Evolutionary conservation across 1,140 invertebrate species (phyloP), one percentile per base, ranked within the genome.

Genomic region (Panagrolaimus sp.): DNA sequence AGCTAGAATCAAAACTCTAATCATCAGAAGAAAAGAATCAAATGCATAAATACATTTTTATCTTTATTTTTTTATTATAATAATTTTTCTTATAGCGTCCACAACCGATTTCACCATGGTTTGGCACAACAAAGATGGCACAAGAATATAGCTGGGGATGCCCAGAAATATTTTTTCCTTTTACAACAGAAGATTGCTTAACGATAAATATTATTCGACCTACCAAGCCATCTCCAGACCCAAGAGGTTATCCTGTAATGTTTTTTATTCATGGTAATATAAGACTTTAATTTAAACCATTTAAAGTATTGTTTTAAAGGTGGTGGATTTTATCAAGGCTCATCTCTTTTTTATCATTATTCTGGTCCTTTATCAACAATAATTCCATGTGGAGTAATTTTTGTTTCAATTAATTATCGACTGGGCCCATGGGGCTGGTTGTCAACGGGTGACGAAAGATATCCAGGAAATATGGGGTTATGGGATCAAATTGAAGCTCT

Each of bases 181-280:
- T 27, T 25, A 27, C 48, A 16, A 57, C 20, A 20, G 67, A 69
- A 63, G 67, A 69, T 48, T 69, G 67, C 23, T 42, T 69, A 7
- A n/a, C 43, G 1, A 16, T 69, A 4, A 69, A 69, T 27, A 38
- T 69, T 25, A 67, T 69, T 11, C 20, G 27, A n/a, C 67, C 67
- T 27, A 20, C 16, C 0, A n/a, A 13, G 13, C n/a, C 20, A 48
- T 8, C 64, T 25, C 25, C 45, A 23, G 31, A 63, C 38, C 20
- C 20, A 5, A 57, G 31, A 0, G 42, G 42, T 5, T 38, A 76
- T 13, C 77, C 79, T 0, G 72, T 79, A 14, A 77, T 81, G 68
- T 74, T 81, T 9, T 79, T 65, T 31, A 67, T 81, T 45, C 76
- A 79, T 63, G 78, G n/a, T n/a, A n/a, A n/a, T n/a, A n/a, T n/a